phyloP scores from a whole-genome alignment of 2,888 invertebrate species.

The Bombylius discolor region DNA sequence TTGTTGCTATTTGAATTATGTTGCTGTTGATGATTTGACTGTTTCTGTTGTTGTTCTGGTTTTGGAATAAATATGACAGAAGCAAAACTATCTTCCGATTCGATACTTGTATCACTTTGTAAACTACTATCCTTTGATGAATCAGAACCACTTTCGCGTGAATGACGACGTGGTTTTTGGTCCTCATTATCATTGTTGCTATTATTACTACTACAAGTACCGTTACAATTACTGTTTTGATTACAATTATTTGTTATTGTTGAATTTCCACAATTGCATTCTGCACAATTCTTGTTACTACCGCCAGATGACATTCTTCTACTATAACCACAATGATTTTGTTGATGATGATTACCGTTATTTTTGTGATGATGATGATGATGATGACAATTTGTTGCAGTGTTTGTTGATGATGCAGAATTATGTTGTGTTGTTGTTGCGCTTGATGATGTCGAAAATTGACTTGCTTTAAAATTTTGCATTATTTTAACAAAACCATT shows the following conservation, averaged over 20 bases:
- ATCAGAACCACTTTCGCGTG: slow-evolving; percentile 78
- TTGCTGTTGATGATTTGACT: not conserved
- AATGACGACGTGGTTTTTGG: slow-evolving; percentile 54
- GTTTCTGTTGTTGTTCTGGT: slow-evolving; percentile 39
- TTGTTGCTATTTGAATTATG: not conserved
- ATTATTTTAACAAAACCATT: slow-evolving; percentile 72
- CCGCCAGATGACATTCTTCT: slow-evolving; percentile 17
- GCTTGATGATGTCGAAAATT: slow-evolving; percentile 8
- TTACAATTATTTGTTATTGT: slow-evolving; percentile 1
- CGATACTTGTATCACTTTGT: slow-evolving; percentile 87
- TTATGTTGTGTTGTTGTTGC: slow-evolving; percentile 6
- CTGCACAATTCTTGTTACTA: slow-evolving; percentile 5
- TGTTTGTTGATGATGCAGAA: slow-evolving; percentile 7
- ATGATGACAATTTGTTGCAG: not conserved
- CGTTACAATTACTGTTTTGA: slow-evolving; percentile 15
- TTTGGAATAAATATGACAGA: slow-evolving; percentile 86
- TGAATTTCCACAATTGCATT: slow-evolving; percentile 1
- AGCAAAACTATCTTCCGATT: slow-evolving; percentile 86
- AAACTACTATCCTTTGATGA: slow-evolving; percentile 80
- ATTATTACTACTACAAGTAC: slow-evolving; percentile 19
- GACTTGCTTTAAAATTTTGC: slow-evolving; percentile 55
- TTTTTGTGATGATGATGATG: not conserved
- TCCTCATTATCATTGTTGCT: slow-evolving; percentile 34
- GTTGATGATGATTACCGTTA: not conserved
- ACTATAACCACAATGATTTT: slow-evolving; percentile 6